These are phyloP conservation scores for Galbula dea DNA, from an alignment of 2,113 vertebrate species.

Conservation along the genomic window DNA sequence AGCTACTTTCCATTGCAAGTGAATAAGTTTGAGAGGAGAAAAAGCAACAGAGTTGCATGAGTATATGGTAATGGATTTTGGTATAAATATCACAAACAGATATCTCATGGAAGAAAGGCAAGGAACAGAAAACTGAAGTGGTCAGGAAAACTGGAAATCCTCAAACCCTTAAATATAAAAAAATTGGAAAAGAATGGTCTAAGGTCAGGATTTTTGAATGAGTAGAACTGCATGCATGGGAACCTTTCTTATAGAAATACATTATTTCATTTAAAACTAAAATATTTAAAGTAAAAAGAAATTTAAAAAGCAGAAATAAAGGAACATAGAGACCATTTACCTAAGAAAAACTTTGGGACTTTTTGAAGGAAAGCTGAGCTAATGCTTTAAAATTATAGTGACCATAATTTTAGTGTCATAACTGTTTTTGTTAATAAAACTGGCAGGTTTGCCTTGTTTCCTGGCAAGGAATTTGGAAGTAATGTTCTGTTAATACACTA, in stretches of 20 bases:
- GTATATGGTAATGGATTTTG: background rate
- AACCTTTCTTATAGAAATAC: background rate
- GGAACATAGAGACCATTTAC: background rate
- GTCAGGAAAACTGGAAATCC: background rate
- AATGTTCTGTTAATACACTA: background rate
- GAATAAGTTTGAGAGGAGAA: background rate
- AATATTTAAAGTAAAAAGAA: background rate
- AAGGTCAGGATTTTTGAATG: background rate
- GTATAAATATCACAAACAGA: background rate
- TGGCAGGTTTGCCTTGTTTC: background rate
- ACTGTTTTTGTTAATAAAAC: background rate
- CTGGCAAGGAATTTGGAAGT: background rate
- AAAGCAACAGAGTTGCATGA: background rate
- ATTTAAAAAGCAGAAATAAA: fast-evolving
- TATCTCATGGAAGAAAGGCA: background rate
- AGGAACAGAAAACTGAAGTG: background rate
- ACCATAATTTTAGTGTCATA: background rate
- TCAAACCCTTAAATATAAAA: background rate
- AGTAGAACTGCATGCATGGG: background rate
- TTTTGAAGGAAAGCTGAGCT: background rate
- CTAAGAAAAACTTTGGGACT: background rate
- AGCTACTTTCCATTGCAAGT: background rate
- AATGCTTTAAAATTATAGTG: background rate
- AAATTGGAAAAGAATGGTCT: background rate
- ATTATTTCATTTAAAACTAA: background rate